Evolutionary conservation across 2,797 vertebrate genomes (phyloP).

Genomic region (Bradypus variegatus): DNA sequence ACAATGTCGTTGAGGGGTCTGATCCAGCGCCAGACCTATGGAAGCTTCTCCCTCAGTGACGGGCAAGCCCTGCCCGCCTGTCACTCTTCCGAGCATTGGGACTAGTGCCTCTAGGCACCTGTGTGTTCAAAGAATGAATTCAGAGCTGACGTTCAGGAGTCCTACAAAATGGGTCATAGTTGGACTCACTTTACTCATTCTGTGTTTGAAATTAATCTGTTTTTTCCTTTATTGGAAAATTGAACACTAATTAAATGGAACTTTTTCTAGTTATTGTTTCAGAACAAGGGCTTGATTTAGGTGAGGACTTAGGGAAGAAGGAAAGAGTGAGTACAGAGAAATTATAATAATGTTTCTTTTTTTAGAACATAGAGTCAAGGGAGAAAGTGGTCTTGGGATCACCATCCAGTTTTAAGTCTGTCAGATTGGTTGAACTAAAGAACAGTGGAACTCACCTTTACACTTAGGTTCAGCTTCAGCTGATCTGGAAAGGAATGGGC

Average conservation of each 20-base stretch:
- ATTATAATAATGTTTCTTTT: not conserved
- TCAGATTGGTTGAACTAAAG: not conserved
- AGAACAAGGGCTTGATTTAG: constrained; percentile 29
- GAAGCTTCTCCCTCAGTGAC: not conserved
- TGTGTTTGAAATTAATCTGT: constrained; percentile 11
- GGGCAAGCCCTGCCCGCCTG: not conserved
- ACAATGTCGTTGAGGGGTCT: not conserved
- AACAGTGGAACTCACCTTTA: not conserved
- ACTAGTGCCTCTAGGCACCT: not conserved
- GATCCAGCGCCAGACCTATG: not conserved
- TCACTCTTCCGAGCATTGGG: not conserved
- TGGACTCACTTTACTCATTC: not conserved
- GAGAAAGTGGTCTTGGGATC: not conserved
- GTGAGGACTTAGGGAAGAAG: constrained; percentile 27
- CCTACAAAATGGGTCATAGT: not conserved
- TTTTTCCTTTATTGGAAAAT: constrained; percentile 24
- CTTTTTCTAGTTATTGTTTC: constrained; percentile 40
- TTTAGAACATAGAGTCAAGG: not conserved
- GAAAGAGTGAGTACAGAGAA: constrained; percentile 4
- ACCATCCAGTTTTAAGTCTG: not conserved
- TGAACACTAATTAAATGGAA: constrained; percentile 18
- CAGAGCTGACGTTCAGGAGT: not conserved
- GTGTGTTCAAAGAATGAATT: not conserved
- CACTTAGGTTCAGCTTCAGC: not conserved
- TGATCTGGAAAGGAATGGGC: not conserved